These are phyloP conservation scores for Drosophila subquinaria DNA, from an alignment of 2,888 invertebrate species.

Conservation along the genomic window DNA sequence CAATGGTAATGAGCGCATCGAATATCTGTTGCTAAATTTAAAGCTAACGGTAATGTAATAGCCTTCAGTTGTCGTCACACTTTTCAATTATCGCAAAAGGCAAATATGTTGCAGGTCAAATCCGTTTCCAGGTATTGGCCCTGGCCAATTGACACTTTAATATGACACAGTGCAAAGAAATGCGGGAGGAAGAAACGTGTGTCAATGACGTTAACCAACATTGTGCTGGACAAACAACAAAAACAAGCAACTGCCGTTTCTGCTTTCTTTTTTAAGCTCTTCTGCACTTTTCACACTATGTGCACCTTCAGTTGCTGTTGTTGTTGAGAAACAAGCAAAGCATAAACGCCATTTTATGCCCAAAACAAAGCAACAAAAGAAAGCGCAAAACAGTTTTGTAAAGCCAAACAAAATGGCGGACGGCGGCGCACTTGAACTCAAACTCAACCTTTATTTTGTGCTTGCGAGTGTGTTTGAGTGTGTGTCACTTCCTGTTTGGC, in stretches of 20 bases:
- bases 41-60: slow-evolving; percentile 71
- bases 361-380: slow-evolving; percentile 50
- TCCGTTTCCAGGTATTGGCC: slow-evolving; percentile 4
- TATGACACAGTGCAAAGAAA: not conserved
- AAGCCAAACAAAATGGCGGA: slow-evolving; percentile 60
- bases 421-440: slow-evolving; percentile 58
- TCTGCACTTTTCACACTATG: slow-evolving; percentile 36
- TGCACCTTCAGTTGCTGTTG: slow-evolving; percentile 25
- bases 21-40: slow-evolving; percentile 62
- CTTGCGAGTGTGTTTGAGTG: slow-evolving; percentile 27
- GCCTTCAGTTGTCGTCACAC: slow-evolving; percentile 24
- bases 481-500: slow-evolving; percentile 64
- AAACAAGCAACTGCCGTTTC: slow-evolving; percentile 11
- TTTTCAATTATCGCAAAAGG: slow-evolving; percentile 54
- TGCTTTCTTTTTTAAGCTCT: slow-evolving; percentile 14
- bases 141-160: slow-evolving; percentile 48
- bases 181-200: not conserved
- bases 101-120: slow-evolving; percentile 32
- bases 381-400: slow-evolving; percentile 33
- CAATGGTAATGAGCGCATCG: slow-evolving; percentile 69
- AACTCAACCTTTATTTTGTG: slow-evolving; percentile 26
- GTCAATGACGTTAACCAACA: slow-evolving; percentile 49
- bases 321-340: slow-evolving; percentile 38
- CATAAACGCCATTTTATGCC: slow-evolving; percentile 60
- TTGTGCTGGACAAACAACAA: slow-evolving; percentile 23